These are phyloP conservation scores for Helarctos malayanus DNA, from an alignment of 2,797 vertebrate species.

Conservation along the genomic window DNA sequence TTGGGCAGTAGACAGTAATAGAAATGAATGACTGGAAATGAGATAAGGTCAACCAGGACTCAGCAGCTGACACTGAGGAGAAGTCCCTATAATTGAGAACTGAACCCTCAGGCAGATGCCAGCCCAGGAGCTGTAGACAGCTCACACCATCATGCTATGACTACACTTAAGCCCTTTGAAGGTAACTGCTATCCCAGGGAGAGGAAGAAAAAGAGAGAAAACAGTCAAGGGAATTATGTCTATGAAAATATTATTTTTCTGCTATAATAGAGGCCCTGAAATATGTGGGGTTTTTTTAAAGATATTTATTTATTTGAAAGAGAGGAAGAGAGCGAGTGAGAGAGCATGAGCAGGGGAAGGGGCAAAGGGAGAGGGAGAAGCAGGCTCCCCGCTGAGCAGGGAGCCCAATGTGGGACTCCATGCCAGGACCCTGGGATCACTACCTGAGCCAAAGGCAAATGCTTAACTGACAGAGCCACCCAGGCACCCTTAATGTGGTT, in stretches of 20 bases:
- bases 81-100: neutral
- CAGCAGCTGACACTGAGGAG: neutral
- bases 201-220: neutral
- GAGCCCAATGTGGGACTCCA: neutral
- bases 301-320: neutral
- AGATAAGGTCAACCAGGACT: neutral
- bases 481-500: too few relatives aligned
- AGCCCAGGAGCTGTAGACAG: neutral
- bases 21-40: neutral
- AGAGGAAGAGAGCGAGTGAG: neutral
- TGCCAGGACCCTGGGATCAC: too few relatives aligned
- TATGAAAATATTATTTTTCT: constrained; percentile 8
- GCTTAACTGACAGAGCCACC: too few relatives aligned
- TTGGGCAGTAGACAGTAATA: neutral
- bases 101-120: neutral
- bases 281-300: neutral
- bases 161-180: neutral
- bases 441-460: too few relatives aligned
- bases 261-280: neutral
- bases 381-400: neutral
- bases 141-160: neutral
- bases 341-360: neutral
- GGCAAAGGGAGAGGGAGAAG: neutral
- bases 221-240: neutral
- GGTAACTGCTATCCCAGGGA: neutral